Percentiles rank a stretch among this genome's conserved stretches.
Conservation (phyloP, 1,140 invertebrate species). For the Solenopsis fugax region DNA sequence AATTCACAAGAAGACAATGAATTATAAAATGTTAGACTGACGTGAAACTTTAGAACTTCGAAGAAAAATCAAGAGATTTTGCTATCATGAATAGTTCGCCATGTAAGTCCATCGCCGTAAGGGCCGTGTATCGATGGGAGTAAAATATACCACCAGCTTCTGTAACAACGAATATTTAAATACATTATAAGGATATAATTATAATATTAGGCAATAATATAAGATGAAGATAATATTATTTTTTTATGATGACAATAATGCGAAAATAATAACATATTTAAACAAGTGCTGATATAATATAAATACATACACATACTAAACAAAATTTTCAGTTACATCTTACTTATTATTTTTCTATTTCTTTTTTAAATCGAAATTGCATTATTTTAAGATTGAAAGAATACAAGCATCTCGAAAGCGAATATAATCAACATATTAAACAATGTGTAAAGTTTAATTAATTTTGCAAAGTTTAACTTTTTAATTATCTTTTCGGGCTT, state of each 20-base stretch:
- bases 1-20: neutral
- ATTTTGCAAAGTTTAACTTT: neutral
- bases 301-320: too few species aligned
- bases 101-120: constrained; percentile 92
- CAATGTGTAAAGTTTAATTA: neutral
- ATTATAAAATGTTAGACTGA: constrained; percentile 2
- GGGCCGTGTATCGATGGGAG: constrained; percentile 94
- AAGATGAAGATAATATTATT: neutral
- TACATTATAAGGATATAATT: neutral
- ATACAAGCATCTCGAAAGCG: neutral
- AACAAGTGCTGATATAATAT: neutral
- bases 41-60: neutral
- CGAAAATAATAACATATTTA: neutral
- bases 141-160: constrained; percentile 89
- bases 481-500: neutral
- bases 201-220: too few species aligned
- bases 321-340: too few species aligned
- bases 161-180: constrained; percentile 82
- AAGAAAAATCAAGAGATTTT: constrained; percentile 78
- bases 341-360: too few species aligned
- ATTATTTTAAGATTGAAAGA: neutral
- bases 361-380: too few species aligned
- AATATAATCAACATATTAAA: neutral
- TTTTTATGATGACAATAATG: neutral
- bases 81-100: constrained; percentile 89